Evolutionary conservation across 2,797 vertebrate genomes (phyloP).

Genomic region (Martes flavigula): DNA sequence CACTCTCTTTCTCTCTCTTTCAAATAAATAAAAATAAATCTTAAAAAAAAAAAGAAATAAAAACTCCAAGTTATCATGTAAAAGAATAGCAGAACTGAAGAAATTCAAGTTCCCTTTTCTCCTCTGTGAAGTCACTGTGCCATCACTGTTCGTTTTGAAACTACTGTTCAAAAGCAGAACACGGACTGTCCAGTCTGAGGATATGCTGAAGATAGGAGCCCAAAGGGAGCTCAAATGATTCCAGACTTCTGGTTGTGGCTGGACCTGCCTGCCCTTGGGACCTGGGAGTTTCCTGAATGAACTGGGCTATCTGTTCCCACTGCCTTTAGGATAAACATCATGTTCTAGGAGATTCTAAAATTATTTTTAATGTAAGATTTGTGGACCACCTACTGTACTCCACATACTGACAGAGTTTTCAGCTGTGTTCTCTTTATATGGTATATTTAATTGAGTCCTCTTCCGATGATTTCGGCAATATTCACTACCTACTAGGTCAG

Average conservation of each 20-base stretch:
- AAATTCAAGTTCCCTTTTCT: not conserved
- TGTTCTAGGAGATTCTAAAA: not conserved
- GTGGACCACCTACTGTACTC: not conserved
- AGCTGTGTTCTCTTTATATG: not conserved
- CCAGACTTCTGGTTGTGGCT: fast-evolving
- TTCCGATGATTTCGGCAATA: not conserved
- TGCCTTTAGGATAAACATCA: not conserved
- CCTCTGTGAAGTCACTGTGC: not conserved
- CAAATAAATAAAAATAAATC: not conserved
- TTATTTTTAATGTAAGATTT: not conserved
- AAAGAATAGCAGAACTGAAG: not conserved
- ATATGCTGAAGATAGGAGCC: not conserved
- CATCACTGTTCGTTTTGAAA: not conserved
- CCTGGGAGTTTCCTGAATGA: not conserved
- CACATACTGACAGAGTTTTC: not conserved
- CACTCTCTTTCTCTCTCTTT: not conserved
- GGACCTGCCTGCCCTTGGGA: fast-evolving
- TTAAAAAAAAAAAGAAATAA: not conserved
- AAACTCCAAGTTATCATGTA: not conserved
- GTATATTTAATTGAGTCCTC: not conserved
- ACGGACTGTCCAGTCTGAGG: too few relatives aligned
- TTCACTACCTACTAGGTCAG: not conserved
- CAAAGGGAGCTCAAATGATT: not conserved
- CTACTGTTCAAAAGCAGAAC: not conserved
- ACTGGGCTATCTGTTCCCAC: not conserved